Evolutionary conservation across 1,140 invertebrate genomes (phyloP), one percentile per base, ranked within the genome.

Genomic region (Bombus superbus): DNA sequence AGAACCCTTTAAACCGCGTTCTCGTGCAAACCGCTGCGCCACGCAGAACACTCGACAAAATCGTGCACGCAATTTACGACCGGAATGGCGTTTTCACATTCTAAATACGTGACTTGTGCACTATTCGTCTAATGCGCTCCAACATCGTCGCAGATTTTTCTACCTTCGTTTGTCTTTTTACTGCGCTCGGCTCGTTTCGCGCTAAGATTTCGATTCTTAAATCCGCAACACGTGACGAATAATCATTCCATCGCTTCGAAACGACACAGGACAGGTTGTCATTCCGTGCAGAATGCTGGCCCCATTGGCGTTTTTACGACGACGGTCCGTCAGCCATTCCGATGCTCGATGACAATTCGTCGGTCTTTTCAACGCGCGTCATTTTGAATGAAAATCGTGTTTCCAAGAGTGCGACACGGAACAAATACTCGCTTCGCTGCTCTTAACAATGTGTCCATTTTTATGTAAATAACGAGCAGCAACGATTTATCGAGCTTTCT

Each of bases 1-100:
- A 32, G 44, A 74, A 53, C 72, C n/a, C 44, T 53, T 42, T 74
- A 35, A 47, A 28, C 32, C 72, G 40, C 72, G 72, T 74, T 74
- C 32, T 44, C 72, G 35, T 74, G 72, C 72, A 74, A 74, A 35
- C 72, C 10, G 32, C 5, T n/a, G 32, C 72, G 72, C 72, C 18
- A 25, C 32, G 42, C 71, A 22, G 25, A 72, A 72, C 72, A 53
- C 72, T 74, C 25, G 18, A 74, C 22, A 11, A 53, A 22, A 47
- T 40, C 40, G 72, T 35, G 44, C 72, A 35, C 18, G 72, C 42
- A n/a, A 74, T 74, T 74, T 53, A 74, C 28, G 10, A 74, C n/a
- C n/a, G 10, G 22, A 74, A 74, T 53, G n/a, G n/a, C 42, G 22
- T 53, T 53, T 35, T 53, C 72, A 25, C 22, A 74, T 53, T n/a